Percentiles rank a stretch among this genome's conserved stretches.
These are phyloP conservation scores for Acrocephalus scirpaceus DNA, from an alignment of 2,797 vertebrate species.

Conservation along the genomic window DNA sequence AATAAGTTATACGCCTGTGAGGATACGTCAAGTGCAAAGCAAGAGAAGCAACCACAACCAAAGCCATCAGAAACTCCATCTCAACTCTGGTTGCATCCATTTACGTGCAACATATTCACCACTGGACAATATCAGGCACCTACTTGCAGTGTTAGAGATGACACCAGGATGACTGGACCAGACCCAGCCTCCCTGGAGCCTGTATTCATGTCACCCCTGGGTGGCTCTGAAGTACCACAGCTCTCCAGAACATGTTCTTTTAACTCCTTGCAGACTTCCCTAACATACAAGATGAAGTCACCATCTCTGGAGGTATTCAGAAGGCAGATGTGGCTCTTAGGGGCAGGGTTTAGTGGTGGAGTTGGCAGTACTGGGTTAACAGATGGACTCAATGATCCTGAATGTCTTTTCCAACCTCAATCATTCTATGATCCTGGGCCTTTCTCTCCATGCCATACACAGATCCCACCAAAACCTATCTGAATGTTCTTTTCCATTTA, in stretches of 20 bases:
- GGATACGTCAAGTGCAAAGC: neutral
- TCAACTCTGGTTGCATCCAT: neutral
- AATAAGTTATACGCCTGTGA: neutral
- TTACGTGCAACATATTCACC: neutral
- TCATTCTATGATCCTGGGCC: no score
- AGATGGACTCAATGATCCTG: neutral
- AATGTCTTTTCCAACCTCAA: neutral
- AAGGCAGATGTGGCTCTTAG: neutral
- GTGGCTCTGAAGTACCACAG: neutral
- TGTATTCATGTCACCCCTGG: fast-evolving
- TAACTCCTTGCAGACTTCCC: neutral
- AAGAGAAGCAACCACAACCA: neutral
- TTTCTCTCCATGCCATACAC: neutral
- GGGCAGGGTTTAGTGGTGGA: neutral
- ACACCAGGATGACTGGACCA: neutral
- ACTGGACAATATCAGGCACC: neutral
- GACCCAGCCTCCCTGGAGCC: neutral
- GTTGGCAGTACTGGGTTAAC: neutral
- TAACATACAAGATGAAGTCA: neutral
- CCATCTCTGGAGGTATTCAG: neutral
- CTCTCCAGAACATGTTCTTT: neutral
- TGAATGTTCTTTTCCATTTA: neutral
- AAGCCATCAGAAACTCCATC: neutral
- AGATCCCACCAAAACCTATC: neutral
- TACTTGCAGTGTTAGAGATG: neutral